Base-by-base conservation (phyloP, 2,113 vertebrate species). In the Myotis brandtii region DNA sequence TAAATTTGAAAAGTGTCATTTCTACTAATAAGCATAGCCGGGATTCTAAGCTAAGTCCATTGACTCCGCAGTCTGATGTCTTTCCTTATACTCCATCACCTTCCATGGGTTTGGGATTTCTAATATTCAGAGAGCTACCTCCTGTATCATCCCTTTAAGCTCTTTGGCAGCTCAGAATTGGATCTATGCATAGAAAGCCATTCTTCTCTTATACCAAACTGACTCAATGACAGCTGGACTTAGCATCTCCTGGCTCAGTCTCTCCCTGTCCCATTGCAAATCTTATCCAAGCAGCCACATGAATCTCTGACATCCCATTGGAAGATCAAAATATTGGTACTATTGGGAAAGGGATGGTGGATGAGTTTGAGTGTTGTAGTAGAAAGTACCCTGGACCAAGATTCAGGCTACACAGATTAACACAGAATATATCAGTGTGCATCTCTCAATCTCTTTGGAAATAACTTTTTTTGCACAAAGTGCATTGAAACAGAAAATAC, bases 391-490 rank as follows among this genome's bases (percentile, higher is more conserved):
- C 16, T 30, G 18, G 16, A 32, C 30, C 52, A 93, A 90, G 32
- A 64, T 50, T 64, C n/a, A 46, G 52, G 62, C 9, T 69, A 69
- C 23, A 20, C 13, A 73, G 43, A 54, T 27, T 21, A 54, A 16
- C 75, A 66, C 16, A 83, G 83, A 92, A 87, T 72, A 87, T 43
- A 85, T 81, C 85, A 70, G 13, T n/a, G 23, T 56, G 2, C 72
- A 46, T 23, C 32, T 75, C 40, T 85, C 52, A 32, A 82, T 72
- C 50, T 76, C 81, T 72, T 85, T 87, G 66, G 30, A 85, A 48
- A 96, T 43, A 92, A 73, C 67, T 43, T 73, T 86, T 89, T 90
- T 89, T 86, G 30, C 21, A 84, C 40, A 76, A 91, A 70, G 14
- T 77, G 3, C 43, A 59, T 20, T 56, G 25, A 90, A 94, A 76